Evolutionary conservation across 1,140 invertebrate genomes (phyloP), one percentile per base, ranked within the genome.

Genomic region (Vollenhovia emeryi): DNA sequence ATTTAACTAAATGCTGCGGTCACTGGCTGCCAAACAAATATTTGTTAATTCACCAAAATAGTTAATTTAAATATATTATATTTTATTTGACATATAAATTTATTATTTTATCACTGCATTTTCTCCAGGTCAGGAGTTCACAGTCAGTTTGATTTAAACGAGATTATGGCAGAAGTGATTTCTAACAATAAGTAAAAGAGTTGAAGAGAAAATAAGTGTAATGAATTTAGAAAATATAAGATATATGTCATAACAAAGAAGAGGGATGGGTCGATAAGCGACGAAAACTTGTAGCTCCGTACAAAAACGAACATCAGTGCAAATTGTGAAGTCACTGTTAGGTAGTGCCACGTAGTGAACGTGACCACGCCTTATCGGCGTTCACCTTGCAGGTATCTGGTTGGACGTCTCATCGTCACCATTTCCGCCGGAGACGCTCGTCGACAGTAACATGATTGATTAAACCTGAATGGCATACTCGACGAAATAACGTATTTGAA

Each of bases 321-420:
- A 87, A 75, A 52, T 86, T 27, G 55, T 30, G 27, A n/a, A 82
- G n/a, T 69, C 9, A 62, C n/a, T 33, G 15, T 27, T 64, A 48
- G n/a, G 15, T 21, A 57, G 6, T 55, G 66, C 68, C 88, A 78
- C 73, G 66, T 71, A 84, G 73, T 74, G 24, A 82, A 73, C 68
- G 40, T 64, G 55, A 79, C 88, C 88, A 89, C 88, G 84, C 87
- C 88, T 86, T 73, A 80, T 66, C 62, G 76, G 30, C 85, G 30
- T 80, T 83, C 40, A 83, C 68, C 76, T 87, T 87, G 7, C 57
- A 55, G 66, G 62, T 87, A 74, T 80, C 57, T 27, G 21, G 13
- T 62, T n/a, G 36, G 64, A 73, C 43, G 24, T 48, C 55, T 69
- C 84, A 80, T 80, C 50, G 57, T 66, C 52, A n/a, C 57, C 64